Evolutionary conservation across 2,888 invertebrate species (phyloP).

Genomic region (Bruchidius siliquastri): DNA sequence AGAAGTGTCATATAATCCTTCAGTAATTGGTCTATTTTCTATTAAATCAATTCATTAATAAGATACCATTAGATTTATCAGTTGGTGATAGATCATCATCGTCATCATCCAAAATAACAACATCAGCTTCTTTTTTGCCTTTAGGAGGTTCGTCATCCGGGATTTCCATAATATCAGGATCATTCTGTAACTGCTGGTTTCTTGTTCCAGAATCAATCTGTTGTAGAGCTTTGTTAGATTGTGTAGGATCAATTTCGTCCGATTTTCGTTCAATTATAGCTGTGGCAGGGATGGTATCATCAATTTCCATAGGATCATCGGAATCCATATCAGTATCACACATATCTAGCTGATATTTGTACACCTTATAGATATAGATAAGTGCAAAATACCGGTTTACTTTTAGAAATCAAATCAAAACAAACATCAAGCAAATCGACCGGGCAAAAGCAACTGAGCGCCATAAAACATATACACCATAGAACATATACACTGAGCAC

Average conservation of each 20-base stretch:
- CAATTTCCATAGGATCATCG: conserved; percentile 41
- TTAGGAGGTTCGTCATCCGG: neutral
- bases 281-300: conserved; percentile 35
- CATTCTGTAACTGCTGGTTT: conserved; percentile 2
- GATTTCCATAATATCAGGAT: conserved; percentile 1
- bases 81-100: conserved; percentile 21
- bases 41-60: too few relatives aligned
- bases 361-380: neutral
- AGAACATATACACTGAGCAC: too few relatives aligned
- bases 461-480: too few relatives aligned
- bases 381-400: neutral
- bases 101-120: conserved; percentile 37
- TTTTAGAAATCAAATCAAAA: neutral
- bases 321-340: conserved; percentile 21
- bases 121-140: conserved; percentile 13
- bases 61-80: neutral
- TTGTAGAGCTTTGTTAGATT: neutral
- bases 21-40: too few relatives aligned
- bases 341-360: neutral
- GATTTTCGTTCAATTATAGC: conserved; percentile 36
- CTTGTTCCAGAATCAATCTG: neutral
- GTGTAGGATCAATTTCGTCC: neutral
- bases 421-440: neutral
- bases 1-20: too few relatives aligned
- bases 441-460: too few relatives aligned